Base-by-base conservation (phyloP, 2,113 vertebrate species). In the Baryphthengus martii region DNA sequence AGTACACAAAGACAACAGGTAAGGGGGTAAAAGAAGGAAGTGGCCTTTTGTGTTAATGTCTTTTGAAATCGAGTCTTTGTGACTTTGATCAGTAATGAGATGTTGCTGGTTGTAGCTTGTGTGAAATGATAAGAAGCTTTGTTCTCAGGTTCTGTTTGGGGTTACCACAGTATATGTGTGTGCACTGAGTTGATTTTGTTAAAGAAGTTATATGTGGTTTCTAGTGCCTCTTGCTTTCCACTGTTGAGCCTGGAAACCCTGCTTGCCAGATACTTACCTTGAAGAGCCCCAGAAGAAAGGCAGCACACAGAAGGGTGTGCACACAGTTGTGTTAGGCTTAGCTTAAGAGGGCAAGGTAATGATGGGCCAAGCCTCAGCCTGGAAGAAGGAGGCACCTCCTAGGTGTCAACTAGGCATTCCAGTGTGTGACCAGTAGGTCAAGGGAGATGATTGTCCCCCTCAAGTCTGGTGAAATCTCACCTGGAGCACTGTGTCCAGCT, bases 111-210 rank as follows among this genome's bases (percentile, higher is more conserved):
- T 44, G 18, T 47, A 29, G 56, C 14, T 8, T 74, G 9, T 25
- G 15, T 72, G 52, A 71, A 91, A 50, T 50, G 5, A 13, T 68
- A 8, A 0, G 9, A 39, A 17, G 4, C 19, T 78, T 58, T 96
- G 18, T 31, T 15, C 40, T 8, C 7, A 10, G 35, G 6, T 65
- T 72, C 19, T 37, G 4, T 49, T 35, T 55, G 42, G 39, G 16
- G 18, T 81, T 35, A 13, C 25, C 18, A 33, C 1, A 11, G 3
- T 2, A 2, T 65, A 3, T 0, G 0, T 53, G 17, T 20, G 33
- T 53, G 24, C 1, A 10, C 25, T 11, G 29, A 50, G 26, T 20
- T 1, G 12, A 10, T 74, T 66, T 89, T 78, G 2, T 62, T 87
- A 28, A 85, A 88, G 21, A 42, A 42, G 19, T 72, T 47, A 7